Conservation (phyloP, 2,888 invertebrate species). For the Pterostichus niger region DNA sequence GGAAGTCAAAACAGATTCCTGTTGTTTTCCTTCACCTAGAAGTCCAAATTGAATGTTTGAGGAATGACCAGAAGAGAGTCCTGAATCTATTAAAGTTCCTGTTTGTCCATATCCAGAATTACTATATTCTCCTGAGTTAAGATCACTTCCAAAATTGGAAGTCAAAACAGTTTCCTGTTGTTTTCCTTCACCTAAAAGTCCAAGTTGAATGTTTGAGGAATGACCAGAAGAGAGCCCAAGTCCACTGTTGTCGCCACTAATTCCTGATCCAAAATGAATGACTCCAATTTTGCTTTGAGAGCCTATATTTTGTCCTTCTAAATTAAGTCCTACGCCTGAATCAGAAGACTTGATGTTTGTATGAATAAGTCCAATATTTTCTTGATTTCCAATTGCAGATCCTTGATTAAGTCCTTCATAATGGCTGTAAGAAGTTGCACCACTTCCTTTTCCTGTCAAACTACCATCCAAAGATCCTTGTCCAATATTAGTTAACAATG, state of each 20-base stretch:
- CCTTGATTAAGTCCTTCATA: too few relatives aligned
- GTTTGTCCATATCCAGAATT: conserved; percentile 15
- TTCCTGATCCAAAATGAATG: too few relatives aligned
- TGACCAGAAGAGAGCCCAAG: neutral
- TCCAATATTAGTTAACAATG: too few relatives aligned
- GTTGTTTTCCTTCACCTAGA: neutral
- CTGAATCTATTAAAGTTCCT: neutral
- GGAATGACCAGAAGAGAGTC: neutral
- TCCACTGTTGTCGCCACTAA: neutral
- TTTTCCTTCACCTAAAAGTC: neutral
- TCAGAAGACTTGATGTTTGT: too few relatives aligned
- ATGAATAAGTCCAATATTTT: too few relatives aligned
- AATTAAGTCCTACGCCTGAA: too few relatives aligned
- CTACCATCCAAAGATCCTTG: too few relatives aligned
- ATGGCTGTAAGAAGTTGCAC: too few relatives aligned
- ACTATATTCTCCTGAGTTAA: neutral
- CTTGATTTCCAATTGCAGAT: too few relatives aligned
- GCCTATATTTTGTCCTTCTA: too few relatives aligned
- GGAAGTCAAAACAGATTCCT: neutral
- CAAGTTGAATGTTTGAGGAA: conserved; percentile 7
- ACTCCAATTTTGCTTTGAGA: too few relatives aligned
- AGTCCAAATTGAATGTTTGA: conserved; percentile 22
- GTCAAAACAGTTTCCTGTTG: neutral
- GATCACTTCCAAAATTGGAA: neutral
- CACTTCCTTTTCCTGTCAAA: too few relatives aligned